phyloP scores from a whole-genome alignment of 2,797 vertebrate species.

The Onychomys torridus region DNA sequence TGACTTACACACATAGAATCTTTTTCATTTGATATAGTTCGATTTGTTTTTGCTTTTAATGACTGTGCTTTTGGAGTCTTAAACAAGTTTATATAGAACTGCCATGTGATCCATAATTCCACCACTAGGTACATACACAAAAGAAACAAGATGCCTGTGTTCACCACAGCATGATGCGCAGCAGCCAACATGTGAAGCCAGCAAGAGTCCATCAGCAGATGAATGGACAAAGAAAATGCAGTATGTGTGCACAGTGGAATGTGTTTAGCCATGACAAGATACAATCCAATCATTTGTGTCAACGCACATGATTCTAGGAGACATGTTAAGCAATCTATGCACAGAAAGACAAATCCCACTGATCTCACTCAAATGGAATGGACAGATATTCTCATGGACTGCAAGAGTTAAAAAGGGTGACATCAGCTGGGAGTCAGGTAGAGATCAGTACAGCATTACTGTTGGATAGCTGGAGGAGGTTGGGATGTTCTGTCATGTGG shows the following conservation, averaged over 20 bases:
- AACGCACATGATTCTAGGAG: neutral
- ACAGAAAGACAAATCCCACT: neutral
- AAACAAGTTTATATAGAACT: neutral
- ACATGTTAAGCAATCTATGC: neutral
- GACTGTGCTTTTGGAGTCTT: neutral
- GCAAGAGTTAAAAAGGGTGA: neutral
- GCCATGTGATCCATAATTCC: neutral
- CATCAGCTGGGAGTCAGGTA: neutral
- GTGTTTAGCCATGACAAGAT: neutral
- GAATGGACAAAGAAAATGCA: neutral
- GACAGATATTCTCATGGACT: neutral
- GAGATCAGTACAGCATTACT: neutral
- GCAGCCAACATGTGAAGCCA: neutral
- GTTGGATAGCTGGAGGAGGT: neutral
- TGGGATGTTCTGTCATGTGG: neutral
- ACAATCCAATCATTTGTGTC: neutral
- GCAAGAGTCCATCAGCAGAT: neutral
- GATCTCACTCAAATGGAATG: neutral
- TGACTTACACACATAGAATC: neutral
- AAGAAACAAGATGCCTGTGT: neutral
- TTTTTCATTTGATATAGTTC: neutral
- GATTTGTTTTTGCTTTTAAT: neutral
- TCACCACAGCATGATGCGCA: neutral
- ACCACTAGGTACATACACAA: neutral
- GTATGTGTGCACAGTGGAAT: neutral